A percentile compares a stretch with the other conserved stretches of the same genome.
Conservation (phyloP, 2,113 vertebrate genomes). For the Dicrurus megarhynchus region DNA sequence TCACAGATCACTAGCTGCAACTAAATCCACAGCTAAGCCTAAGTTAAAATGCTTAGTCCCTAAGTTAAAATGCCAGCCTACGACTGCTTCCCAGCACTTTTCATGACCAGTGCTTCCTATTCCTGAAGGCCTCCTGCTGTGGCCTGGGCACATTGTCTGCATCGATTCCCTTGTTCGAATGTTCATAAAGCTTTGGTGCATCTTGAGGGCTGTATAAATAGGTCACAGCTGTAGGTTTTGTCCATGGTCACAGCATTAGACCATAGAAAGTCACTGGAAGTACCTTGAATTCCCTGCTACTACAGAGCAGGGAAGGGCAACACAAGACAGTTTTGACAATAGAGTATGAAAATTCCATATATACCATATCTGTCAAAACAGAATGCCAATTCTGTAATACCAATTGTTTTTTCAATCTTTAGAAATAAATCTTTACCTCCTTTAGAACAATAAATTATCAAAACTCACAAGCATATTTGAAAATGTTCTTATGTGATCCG, state of each 20-base stretch:
- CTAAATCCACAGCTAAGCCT: not conserved
- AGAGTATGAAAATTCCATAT: not conserved
- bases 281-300: not conserved
- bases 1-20: too few relatives aligned
- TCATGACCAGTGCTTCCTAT: not conserved
- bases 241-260: not conserved
- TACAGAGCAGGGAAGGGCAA: not conserved
- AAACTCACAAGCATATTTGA: not conserved
- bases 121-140: not conserved
- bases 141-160: not conserved
- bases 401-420: not conserved
- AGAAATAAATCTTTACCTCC: not conserved
- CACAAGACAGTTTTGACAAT: not conserved
- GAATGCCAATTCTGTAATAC: not conserved
- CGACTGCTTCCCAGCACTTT: not conserved
- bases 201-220: not conserved
- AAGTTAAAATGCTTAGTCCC: not conserved
- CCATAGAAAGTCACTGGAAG: not conserved
- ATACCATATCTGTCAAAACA: not conserved
- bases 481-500: not conserved
- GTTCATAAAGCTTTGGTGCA: not conserved
- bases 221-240: not conserved
- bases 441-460: not conserved
- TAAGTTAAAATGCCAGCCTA: not conserved
- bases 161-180: rapidly evolving